Evolutionary conservation across 1,140 invertebrate species (phyloP).

Genomic region (Dreissena polymorpha): DNA sequence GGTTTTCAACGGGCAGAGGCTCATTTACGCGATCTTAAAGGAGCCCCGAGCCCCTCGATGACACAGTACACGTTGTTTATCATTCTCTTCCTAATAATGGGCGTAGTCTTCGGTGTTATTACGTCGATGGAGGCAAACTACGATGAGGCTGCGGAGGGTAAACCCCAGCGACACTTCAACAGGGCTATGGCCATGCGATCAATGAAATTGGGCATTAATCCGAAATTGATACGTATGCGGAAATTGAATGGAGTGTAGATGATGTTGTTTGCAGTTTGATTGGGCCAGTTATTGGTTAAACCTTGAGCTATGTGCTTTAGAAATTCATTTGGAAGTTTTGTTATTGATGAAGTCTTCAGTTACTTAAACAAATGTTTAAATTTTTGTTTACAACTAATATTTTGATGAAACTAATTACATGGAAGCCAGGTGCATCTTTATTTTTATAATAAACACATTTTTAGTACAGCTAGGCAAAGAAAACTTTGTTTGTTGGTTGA

Average conservation of each 20-base stretch:
- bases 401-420: too few species aligned
- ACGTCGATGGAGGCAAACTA: conserved; percentile 85
- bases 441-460: too few species aligned
- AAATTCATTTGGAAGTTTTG: too few species aligned
- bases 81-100: conserved; percentile 89
- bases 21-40: conserved; percentile 85
- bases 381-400: too few species aligned
- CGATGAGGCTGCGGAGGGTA: conserved; percentile 82
- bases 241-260: conserved; percentile 65
- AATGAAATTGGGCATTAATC: conserved; percentile 82
- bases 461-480: too few species aligned
- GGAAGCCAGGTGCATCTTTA: too few species aligned
- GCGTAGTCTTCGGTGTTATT: conserved; percentile 89
- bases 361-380: too few species aligned
- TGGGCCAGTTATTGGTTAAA: too few species aligned
- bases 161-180: conserved; percentile 90
- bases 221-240: conserved; percentile 77
- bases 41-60: conserved; percentile 71
- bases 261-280: background rate
- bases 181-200: conserved; percentile 92
- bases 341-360: too few species aligned
- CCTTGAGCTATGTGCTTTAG: too few species aligned
- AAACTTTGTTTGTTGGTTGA: too few species aligned
- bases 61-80: conserved; percentile 89
- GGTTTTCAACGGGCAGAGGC: conserved; percentile 89